These are phyloP conservation scores for Himalopsyche anomala DNA, from an alignment of 2,888 invertebrate species.

Conservation along the genomic window DNA sequence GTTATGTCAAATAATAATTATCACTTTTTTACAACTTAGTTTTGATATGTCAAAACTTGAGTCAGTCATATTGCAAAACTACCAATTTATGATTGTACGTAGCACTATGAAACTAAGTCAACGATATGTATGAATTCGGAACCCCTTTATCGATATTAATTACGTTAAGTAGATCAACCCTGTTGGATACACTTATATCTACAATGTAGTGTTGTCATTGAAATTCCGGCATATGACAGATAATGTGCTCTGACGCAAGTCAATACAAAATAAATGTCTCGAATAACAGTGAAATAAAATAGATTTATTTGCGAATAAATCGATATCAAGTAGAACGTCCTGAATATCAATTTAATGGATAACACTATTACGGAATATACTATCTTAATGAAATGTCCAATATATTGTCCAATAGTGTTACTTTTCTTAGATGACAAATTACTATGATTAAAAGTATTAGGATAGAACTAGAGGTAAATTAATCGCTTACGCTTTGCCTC, in stretches of 20 bases:
- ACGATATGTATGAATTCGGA: no score
- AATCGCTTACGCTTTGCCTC: no score
- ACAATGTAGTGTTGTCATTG: background rate
- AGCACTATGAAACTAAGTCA: no score
- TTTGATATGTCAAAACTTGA: no score
- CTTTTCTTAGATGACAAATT: no score
- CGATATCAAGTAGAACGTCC: background rate
- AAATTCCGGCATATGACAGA: conserved; percentile 16
- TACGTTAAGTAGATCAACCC: background rate
- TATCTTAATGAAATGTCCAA: background rate
- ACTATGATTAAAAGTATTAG: no score
- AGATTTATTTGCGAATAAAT: conserved; percentile 35
- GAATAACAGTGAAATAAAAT: conserved; percentile 22
- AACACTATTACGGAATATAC: background rate
- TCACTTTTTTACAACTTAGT: no score
- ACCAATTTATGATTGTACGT: no score
- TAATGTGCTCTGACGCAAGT: conserved; percentile 9
- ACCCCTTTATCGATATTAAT: no score
- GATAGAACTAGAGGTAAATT: no score
- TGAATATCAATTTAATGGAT: conserved; percentile 1
- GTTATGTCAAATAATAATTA: no score
- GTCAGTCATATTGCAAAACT: no score
- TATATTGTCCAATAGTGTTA: background rate
- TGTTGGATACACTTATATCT: background rate
- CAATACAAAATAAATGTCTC: conserved; percentile 28